phyloP scores from a whole-genome alignment of 1,140 invertebrate genomes.

The Orchesella cincta region DNA sequence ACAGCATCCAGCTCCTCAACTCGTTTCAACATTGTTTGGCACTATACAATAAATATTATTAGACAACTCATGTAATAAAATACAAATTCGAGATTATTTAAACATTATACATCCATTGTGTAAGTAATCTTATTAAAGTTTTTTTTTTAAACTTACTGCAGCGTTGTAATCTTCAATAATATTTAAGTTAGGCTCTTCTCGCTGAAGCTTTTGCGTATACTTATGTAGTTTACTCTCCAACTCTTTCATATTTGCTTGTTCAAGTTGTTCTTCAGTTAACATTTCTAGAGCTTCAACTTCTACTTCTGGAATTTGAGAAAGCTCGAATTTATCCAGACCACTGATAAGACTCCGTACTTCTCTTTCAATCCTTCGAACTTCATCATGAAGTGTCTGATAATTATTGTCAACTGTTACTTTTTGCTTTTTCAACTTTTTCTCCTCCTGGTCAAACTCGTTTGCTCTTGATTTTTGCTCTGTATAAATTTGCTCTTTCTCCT shows the following conservation, averaged over 20 bases:
- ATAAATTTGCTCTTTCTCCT: constrained; percentile 64
- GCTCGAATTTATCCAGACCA: constrained; percentile 63
- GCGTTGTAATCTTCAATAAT: constrained; percentile 73
- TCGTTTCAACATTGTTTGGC: constrained; percentile 73
- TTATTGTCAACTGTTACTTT: constrained; percentile 47
- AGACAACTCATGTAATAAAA: constrained; percentile 52
- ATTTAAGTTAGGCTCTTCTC: constrained; percentile 75
- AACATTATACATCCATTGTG: background rate
- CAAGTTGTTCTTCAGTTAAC: constrained; percentile 71
- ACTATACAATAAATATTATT: constrained; percentile 60
- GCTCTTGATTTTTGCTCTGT: constrained; percentile 66
- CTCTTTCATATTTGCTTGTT: constrained; percentile 62
- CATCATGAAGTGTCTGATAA: constrained; percentile 21
- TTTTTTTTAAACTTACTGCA: constrained; percentile 58
- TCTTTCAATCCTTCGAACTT: constrained; percentile 22
- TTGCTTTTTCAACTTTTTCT: constrained; percentile 64
- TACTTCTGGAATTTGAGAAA: constrained; percentile 69
- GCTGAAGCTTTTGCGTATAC: constrained; percentile 68
- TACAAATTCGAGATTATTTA: constrained; percentile 36
- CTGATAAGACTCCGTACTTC: background rate
- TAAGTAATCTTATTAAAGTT: constrained; percentile 34
- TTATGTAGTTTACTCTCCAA: constrained; percentile 66
- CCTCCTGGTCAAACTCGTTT: constrained; percentile 63
- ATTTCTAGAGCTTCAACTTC: constrained; percentile 58
- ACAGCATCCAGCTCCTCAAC: constrained; percentile 80